phyloP scores from a whole-genome alignment of 1,140 invertebrate species.

The Paraescarpia echinospica region DNA sequence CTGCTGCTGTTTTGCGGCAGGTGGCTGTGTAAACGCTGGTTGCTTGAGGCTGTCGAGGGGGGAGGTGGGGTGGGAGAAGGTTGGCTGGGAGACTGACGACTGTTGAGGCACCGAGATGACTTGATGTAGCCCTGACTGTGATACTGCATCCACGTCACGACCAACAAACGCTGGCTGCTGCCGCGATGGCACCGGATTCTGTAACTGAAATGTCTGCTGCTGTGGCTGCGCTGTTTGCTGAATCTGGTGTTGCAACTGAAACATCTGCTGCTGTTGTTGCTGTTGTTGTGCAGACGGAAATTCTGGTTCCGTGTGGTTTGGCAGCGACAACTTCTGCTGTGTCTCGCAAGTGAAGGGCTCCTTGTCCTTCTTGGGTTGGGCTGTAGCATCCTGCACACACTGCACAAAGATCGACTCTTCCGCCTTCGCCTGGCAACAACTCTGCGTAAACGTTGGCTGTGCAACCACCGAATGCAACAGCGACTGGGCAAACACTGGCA shows the following conservation, averaged over 20 bases:
- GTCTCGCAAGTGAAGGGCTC: neutral
- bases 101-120: neutral
- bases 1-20: too few relatives aligned
- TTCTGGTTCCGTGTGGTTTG: neutral
- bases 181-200: neutral
- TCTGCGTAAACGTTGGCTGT: neutral
- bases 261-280: neutral
- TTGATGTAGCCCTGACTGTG: neutral
- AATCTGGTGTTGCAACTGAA: neutral
- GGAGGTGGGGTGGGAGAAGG: neutral
- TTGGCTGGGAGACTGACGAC: neutral
- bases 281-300: neutral
- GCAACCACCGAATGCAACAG: neutral
- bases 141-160: neutral
- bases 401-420: neutral
- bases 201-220: neutral
- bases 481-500: neutral
- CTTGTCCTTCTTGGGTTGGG: neutral
- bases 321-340: neutral
- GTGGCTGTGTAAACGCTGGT: neutral
- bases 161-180: neutral
- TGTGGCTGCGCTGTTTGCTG: neutral
- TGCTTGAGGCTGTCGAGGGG: neutral
- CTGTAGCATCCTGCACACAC: neutral
- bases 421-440: neutral